Evolutionary conservation across 2,888 invertebrate species (phyloP), one percentile per base, ranked within the genome.

Genomic region (Campoplex capitator): DNA sequence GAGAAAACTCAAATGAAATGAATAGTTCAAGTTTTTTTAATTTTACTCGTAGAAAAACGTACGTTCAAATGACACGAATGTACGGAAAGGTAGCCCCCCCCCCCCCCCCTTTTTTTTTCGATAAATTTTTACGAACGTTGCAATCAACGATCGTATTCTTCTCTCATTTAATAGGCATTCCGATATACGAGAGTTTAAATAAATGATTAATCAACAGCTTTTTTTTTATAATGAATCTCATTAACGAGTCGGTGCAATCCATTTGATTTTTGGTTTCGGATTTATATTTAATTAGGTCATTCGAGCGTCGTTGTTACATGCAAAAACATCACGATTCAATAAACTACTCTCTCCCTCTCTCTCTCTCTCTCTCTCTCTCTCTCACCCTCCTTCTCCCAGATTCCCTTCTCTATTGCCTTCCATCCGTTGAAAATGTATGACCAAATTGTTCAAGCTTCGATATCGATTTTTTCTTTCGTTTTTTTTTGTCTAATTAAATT

Each of bases 41-140:
- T 23, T 16, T 23, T 45, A 42, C 45, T 71, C 75, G 76, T 84
- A 86, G 75, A 86, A 84, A 88, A 86, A 77, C 45, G 62, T 48
- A 82, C 62, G 42, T 62, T 16, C 35, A 18, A n/a, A 32, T 58
- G 76, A 13, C 76, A 54, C 62, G 45, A 76, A 9, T 54, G 32
- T 78, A 67, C 35, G 28, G 35, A 3, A 77, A 67, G 18, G 51
- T 51, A 77, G 23, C 13, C 23, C 6, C 18, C n/a, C 4, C n/a
- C n/a, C n/a, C n/a, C n/a, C n/a, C n/a, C n/a, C n/a, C n/a, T n/a
- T n/a, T n/a, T 18, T 58, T 7, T 32, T 32, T 6, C 51, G n/a
- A 56, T 42, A 1, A 38, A 28, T 65, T 54, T 13, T 16, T 62
- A n/a, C n/a, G 28, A 32, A 73, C 32, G 35, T 65, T 56, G 1